Percentiles rank a stretch among this genome's conserved stretches.
These are phyloP conservation scores for Drosophila atripex DNA, from an alignment of 2,888 invertebrate genomes.

Conservation along the genomic window DNA sequence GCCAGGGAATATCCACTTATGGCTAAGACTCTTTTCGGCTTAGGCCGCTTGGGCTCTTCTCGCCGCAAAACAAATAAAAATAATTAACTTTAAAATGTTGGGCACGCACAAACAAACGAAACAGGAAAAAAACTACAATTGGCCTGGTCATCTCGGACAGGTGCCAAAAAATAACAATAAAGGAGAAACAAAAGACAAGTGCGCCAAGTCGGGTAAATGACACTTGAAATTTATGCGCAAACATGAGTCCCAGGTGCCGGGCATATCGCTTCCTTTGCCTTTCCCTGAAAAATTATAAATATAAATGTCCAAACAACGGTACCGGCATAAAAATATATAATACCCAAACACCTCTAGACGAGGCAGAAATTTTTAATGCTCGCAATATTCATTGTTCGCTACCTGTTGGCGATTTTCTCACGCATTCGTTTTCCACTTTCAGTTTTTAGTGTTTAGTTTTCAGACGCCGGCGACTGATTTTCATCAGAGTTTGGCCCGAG, in stretches of 20 bases:
- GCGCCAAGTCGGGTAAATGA: slow-evolving; percentile 70
- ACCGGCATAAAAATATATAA: slow-evolving; percentile 64
- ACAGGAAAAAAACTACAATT: slow-evolving; percentile 51
- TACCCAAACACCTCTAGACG: slow-evolving; percentile 49
- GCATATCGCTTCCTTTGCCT: slow-evolving; percentile 55
- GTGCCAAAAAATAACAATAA: slow-evolving; percentile 64
- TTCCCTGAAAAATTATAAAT: slow-evolving; percentile 42
- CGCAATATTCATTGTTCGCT: slow-evolving; percentile 40
- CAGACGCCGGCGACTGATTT: slow-evolving; percentile 52
- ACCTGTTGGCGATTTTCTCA: slow-evolving; percentile 61
- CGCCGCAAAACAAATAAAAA: slow-evolving; percentile 59
- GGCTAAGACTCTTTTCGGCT: slow-evolving; percentile 68
- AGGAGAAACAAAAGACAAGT: slow-evolving; percentile 48
- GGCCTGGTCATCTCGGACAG: slow-evolving; percentile 69
- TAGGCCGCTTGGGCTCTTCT: slow-evolving; percentile 34
- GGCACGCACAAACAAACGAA: slow-evolving; percentile 55
- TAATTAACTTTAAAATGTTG: slow-evolving; percentile 73
- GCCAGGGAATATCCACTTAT: slow-evolving; percentile 6
- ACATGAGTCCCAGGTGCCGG: slow-evolving; percentile 53
- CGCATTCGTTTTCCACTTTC: slow-evolving; percentile 77
- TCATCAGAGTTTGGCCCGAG: slow-evolving; percentile 63
- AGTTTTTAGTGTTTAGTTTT: slow-evolving; percentile 50
- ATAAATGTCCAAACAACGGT: slow-evolving; percentile 56
- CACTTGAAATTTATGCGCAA: slow-evolving; percentile 77
- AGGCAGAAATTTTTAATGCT: slow-evolving; percentile 56